Percentiles rank a stretch among this genome's conserved stretches.
These are phyloP conservation scores for Cyanoderma ruficeps DNA, from an alignment of 2,113 vertebrate species.

Conservation along the genomic window DNA sequence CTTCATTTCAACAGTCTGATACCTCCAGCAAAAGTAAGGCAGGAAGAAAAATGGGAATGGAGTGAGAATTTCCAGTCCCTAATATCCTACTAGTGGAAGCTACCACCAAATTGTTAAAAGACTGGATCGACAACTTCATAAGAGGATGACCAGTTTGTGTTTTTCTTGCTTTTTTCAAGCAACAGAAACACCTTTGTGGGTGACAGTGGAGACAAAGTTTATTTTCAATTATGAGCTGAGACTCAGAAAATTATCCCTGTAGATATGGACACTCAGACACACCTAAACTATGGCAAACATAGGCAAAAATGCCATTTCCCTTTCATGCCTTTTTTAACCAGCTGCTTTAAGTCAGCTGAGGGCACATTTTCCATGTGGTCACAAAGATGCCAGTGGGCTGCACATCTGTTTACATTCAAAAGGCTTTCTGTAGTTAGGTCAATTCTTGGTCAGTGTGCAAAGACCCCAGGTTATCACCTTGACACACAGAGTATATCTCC, in stretches of 20 bases:
- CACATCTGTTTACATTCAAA: neutral
- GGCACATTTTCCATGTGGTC: neutral
- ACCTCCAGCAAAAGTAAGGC: neutral
- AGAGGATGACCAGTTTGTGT: neutral
- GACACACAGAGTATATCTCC: neutral
- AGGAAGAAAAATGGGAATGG: neutral
- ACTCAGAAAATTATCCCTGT: neutral
- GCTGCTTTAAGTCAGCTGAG: neutral
- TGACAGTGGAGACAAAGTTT: neutral
- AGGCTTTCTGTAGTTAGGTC: neutral
- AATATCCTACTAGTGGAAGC: neutral
- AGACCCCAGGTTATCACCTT: neutral
- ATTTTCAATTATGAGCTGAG: neutral
- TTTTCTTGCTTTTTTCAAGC: neutral
- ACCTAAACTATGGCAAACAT: neutral
- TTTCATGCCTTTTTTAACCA: neutral
- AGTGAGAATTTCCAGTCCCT: neutral
- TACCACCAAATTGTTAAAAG: neutral
- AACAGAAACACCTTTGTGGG: neutral
- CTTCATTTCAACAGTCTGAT: constrained; percentile 1
- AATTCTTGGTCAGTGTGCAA: neutral
- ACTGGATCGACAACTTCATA: neutral
- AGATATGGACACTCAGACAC: neutral
- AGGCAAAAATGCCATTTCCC: neutral
- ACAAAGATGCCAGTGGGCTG: neutral